A percentile compares a stretch with the other conserved stretches of the same genome.
Evolutionary conservation across 2,888 invertebrate species (phyloP).

Genomic region (Amphipyra berbera): DNA sequence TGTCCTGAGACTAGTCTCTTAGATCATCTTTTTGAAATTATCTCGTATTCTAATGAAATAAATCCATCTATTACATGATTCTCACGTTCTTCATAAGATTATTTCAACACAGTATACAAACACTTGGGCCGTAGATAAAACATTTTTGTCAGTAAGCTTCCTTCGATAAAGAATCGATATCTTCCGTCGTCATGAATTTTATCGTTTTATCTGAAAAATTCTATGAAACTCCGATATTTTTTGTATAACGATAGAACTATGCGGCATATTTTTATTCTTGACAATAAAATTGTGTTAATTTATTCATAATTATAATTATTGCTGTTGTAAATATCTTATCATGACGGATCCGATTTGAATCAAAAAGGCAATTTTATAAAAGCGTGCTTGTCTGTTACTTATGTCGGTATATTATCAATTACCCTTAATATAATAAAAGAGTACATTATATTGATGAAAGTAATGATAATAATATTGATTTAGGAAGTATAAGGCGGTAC

Average conservation of each 20-base stretch:
- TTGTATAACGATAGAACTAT: constrained; percentile 11
- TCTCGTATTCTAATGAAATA: background rate
- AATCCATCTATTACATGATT: constrained; percentile 8
- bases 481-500: too few species aligned
- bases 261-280: constrained; percentile 10
- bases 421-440: background rate
- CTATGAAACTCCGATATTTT: constrained; percentile 25
- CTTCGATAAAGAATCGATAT: constrained; percentile 40
- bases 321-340: constrained; percentile 8
- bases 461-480: background rate
- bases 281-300: constrained; percentile 16
- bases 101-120: constrained; percentile 35
- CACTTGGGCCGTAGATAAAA: constrained; percentile 31
- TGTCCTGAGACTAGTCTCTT: too few species aligned
- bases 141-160: constrained; percentile 21
- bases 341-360: constrained; percentile 1
- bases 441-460: background rate
- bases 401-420: constrained; percentile 8
- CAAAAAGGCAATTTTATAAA: background rate
- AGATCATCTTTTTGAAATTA: too few species aligned
- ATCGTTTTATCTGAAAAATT: constrained; percentile 44
- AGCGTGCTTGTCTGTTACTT: too few species aligned
- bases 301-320: constrained; percentile 28
- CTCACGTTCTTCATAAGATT: constrained; percentile 37
- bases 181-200: constrained; percentile 31